phyloP scores from a whole-genome alignment of 2,113 vertebrate species.

The Polyodon spathula region DNA sequence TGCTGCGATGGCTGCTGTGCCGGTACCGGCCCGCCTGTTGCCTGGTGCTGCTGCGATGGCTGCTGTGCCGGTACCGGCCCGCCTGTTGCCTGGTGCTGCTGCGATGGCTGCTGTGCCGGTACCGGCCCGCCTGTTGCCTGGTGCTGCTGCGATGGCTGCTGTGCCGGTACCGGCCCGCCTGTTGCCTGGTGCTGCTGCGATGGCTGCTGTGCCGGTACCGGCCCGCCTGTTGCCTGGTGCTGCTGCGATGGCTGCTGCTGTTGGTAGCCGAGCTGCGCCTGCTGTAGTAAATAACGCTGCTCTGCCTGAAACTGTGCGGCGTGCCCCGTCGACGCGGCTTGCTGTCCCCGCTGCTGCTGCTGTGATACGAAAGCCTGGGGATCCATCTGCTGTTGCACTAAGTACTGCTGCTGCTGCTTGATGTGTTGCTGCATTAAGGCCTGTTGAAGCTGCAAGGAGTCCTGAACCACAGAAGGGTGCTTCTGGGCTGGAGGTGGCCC shows the following conservation, averaged over 20 bases:
- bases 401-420: not conserved
- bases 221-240: not conserved
- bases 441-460: conserved; percentile 44
- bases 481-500: not conserved
- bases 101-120: not conserved
- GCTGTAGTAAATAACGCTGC: not conserved
- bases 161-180: not conserved
- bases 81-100: not conserved
- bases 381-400: conserved; percentile 30
- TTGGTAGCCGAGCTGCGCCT: not conserved
- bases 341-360: conserved; percentile 34
- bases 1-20: not conserved
- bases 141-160: not conserved
- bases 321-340: not conserved
- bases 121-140: not conserved
- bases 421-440: conserved; percentile 37
- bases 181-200: not conserved
- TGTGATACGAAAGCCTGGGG: conserved; percentile 39
- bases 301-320: not conserved
- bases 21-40: not conserved
- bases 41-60: not conserved
- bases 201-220: not conserved
- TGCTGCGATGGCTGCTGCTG: not conserved
- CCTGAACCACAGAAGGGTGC: not conserved
- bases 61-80: not conserved